These are phyloP conservation scores for Nothoprocta perdicaria DNA, from an alignment of 2,113 vertebrate species.

Conservation along the genomic window DNA sequence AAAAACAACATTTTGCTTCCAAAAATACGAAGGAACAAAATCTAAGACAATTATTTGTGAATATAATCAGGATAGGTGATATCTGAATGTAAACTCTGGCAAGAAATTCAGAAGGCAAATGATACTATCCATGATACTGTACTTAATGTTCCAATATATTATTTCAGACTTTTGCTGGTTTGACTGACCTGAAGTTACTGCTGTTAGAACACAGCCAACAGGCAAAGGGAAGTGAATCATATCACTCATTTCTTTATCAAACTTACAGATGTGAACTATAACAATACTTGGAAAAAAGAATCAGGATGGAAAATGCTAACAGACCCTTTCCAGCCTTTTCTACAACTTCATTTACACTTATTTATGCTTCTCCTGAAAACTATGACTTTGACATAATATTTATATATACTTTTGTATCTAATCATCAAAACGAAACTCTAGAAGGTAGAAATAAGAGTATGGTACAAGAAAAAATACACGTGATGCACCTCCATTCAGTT, in stretches of 20 bases:
- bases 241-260: slow-evolving; percentile 15
- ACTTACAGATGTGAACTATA: not conserved
- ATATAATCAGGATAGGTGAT: not conserved
- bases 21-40: not conserved
- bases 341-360: not conserved
- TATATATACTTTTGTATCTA: not conserved
- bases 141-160: not conserved
- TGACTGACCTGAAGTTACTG: slow-evolving; percentile 1
- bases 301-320: not conserved
- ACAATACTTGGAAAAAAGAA: slow-evolving; percentile 15
- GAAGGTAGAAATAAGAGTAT: not conserved
- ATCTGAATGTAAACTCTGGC: not conserved
- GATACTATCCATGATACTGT: not conserved
- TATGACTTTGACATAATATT: not conserved
- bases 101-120: not conserved
- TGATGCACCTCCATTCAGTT: not conserved
- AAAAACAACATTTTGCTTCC: not conserved
- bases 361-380: not conserved
- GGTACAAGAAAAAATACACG: not conserved
- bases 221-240: slow-evolving; percentile 16
- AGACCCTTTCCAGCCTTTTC: not conserved
- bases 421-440: not conserved
- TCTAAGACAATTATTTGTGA: not conserved
- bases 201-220: not conserved
- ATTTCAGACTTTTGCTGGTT: not conserved